phyloP scores from a whole-genome alignment of 2,888 invertebrate genomes.

The Notocelia uddmanniana region DNA sequence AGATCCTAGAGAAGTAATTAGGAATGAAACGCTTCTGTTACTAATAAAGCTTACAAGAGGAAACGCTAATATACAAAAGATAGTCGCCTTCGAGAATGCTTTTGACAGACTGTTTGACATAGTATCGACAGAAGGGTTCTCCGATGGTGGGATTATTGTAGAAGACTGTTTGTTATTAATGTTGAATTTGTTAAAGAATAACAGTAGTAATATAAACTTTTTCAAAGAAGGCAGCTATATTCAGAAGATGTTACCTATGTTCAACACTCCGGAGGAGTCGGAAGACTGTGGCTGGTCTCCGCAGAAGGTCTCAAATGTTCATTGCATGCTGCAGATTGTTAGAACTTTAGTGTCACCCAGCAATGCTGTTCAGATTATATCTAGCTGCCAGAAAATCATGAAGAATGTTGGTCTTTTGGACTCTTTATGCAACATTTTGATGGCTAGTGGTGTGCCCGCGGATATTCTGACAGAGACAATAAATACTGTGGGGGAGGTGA shows the following conservation, averaged over 20 bases:
- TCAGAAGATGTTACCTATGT: constrained; percentile 95
- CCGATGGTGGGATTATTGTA: constrained; percentile 98
- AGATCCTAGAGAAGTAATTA: constrained; percentile 97
- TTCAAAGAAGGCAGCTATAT: constrained; percentile 99
- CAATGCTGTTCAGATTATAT: constrained; percentile 93
- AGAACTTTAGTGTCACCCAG: constrained; percentile 97
- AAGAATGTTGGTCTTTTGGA: constrained; percentile 89
- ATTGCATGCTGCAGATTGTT: constrained; percentile 95
- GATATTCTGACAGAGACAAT: constrained; percentile 98
- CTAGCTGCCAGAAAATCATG: constrained; percentile 95
- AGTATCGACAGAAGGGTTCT: constrained; percentile 95
- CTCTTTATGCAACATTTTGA: constrained; percentile 93
- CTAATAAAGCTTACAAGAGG: constrained; percentile 96
- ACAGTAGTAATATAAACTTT: constrained; percentile 98
- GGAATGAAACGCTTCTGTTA: constrained; percentile 97
- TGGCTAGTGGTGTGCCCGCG: constrained; percentile 98
- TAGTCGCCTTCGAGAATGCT: constrained; percentile 99
- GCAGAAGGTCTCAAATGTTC: constrained; percentile 97
- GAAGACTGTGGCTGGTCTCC: constrained; percentile 94
- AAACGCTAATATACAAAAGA: constrained; percentile 99
- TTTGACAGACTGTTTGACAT: constrained; percentile 98
- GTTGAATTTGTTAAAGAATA: constrained; percentile 96
- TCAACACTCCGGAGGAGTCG: constrained; percentile 89
- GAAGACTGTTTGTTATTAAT: constrained; percentile 98
- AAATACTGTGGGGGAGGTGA: constrained; percentile 97